Percentiles rank a stretch among this genome's conserved stretches.
Evolutionary conservation across 2,797 vertebrate genomes (phyloP).

Genomic region (Kryptolebias ocellatus): DNA sequence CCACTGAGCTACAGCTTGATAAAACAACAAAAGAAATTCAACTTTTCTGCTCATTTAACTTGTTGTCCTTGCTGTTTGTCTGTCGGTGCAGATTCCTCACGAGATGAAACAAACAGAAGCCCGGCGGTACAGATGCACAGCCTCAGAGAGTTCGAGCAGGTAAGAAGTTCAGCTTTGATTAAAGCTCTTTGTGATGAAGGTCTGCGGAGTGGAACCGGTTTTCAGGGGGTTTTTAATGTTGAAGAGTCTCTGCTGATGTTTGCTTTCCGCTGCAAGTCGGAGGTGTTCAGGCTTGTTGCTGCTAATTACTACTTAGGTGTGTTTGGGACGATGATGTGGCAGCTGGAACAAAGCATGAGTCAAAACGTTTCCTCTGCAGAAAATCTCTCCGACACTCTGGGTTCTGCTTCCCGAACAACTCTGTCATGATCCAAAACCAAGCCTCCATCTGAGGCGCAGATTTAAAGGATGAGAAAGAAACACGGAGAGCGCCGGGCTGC

Average conservation of each 20-base stretch:
- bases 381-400: not conserved
- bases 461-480: too few species aligned
- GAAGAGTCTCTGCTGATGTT: not conserved
- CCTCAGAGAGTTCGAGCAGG: conserved; percentile 91
- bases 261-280: not conserved
- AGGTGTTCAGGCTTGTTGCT: conserved; percentile 34
- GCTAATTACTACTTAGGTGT: conserved; percentile 42
- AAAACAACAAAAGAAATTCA: too few species aligned
- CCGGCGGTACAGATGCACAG: conserved; percentile 86
- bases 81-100: conserved; percentile 69
- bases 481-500: too few species aligned
- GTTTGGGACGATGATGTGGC: conserved; percentile 47
- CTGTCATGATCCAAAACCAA: not conserved
- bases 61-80: not conserved
- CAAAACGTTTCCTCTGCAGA: conserved; percentile 6
- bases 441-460: too few species aligned
- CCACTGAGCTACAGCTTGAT: too few species aligned
- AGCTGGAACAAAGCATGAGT: conserved; percentile 32
- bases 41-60: too few species aligned
- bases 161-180: conserved; percentile 55
- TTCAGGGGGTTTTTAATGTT: too few species aligned
- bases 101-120: conserved; percentile 75
- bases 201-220: too few species aligned
- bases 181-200: not conserved
- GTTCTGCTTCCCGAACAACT: not conserved